Evolutionary conservation across 2,797 vertebrate species (phyloP).

Genomic region (Gymnoscopelus braueri): DNA sequence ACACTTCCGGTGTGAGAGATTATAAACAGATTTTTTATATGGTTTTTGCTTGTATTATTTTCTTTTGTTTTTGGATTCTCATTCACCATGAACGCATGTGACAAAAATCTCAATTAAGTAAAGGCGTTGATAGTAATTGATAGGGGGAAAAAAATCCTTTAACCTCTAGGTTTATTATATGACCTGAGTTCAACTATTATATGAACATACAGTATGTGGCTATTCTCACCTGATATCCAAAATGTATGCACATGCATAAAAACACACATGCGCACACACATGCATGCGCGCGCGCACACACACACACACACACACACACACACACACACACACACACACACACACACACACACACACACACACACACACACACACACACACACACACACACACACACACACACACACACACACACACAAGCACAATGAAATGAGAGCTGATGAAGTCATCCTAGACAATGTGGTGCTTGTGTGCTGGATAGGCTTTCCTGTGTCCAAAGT

Average conservation of each 20-base stretch:
- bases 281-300: not conserved
- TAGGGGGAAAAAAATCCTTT: no score
- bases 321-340: not conserved
- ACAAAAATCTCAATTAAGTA: no score
- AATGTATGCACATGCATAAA: no score
- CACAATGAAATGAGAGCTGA: slow-evolving; percentile 34
- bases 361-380: not conserved
- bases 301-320: no score
- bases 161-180: no score
- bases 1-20: no score
- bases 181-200: no score
- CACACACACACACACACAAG: slow-evolving; percentile 15
- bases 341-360: not conserved
- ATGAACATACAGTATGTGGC: not conserved
- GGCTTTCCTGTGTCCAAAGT: slow-evolving; percentile 27
- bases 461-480: slow-evolving; percentile 34
- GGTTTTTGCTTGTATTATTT: no score
- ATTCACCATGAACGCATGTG: no score
- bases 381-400: slow-evolving; percentile 12
- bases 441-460: slow-evolving; percentile 58
- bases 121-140: no score
- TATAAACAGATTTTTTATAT: no score
- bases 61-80: no score
- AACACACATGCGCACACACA: not conserved
- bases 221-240: slow-evolving; percentile 46